These are phyloP conservation scores for Microcebus lehilahytsara DNA, from an alignment of 2,113 vertebrate species.

Conservation along the genomic window DNA sequence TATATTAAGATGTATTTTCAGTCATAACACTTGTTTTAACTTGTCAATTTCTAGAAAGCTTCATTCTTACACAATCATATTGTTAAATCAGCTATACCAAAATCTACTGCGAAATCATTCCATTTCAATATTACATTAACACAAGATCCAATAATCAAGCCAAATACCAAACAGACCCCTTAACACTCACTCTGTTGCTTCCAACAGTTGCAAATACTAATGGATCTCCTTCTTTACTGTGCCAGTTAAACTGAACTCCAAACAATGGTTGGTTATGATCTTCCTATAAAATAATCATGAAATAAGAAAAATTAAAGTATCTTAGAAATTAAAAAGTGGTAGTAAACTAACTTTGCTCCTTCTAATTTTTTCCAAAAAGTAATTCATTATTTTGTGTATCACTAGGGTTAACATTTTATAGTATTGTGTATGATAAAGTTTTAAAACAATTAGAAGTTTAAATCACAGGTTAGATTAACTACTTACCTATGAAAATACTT, in stretches of 20 bases:
- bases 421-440: not conserved
- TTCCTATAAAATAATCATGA: conserved; percentile 87
- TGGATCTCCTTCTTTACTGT: conserved; percentile 99
- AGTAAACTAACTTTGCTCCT: not conserved
- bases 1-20: not conserved
- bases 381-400: not conserved
- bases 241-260: conserved; percentile 99
- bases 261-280: conserved; percentile 98
- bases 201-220: conserved; percentile 98
- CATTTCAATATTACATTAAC: not conserved
- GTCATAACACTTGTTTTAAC: conserved; percentile 8
- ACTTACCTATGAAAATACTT: conserved; percentile 30
- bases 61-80: not conserved
- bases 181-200: conserved; percentile 93
- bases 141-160: not conserved
- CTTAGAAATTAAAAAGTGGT: conserved; percentile 27
- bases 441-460: not conserved
- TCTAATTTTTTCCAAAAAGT: not conserved
- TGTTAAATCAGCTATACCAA: not conserved
- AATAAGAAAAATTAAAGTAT: conserved; percentile 31
- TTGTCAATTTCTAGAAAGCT: not conserved
- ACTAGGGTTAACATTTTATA: not conserved
- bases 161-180: not conserved
- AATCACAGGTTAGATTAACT: not conserved
- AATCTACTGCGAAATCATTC: conserved; percentile 46